Conservation (phyloP, 2,888 invertebrate genomes). For the Neocrepidodera transversa region DNA sequence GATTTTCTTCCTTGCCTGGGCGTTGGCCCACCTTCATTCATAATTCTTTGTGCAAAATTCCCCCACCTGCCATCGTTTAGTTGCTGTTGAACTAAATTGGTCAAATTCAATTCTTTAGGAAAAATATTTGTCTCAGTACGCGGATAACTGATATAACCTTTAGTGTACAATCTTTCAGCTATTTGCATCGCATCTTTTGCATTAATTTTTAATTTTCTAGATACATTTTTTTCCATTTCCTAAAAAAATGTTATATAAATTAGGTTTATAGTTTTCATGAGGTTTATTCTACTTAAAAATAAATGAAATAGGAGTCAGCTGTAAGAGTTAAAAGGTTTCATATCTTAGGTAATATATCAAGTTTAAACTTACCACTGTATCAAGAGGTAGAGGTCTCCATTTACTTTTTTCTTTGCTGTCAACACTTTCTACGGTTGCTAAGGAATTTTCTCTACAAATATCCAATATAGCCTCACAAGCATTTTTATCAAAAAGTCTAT, state of each 20-base stretch:
- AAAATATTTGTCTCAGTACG: slow-evolving; percentile 99
- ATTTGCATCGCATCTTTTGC: slow-evolving; percentile 96
- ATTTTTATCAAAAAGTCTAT: slow-evolving; percentile 85
- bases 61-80: slow-evolving; percentile 83
- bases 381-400: slow-evolving; percentile 94
- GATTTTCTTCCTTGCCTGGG: slow-evolving; percentile 95
- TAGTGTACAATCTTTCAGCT: slow-evolving; percentile 94
- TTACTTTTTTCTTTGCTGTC: slow-evolving; percentile 90
- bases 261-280: too few species aligned
- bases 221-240: slow-evolving; percentile 96
- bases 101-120: slow-evolving; percentile 87
- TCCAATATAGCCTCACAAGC: slow-evolving; percentile 83
- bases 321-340: too few species aligned
- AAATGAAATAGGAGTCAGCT: too few species aligned
- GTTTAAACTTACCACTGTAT: slow-evolving; percentile 92
- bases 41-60: slow-evolving; percentile 78
- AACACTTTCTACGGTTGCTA: slow-evolving; percentile 77
- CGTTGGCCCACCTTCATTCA: slow-evolving; percentile 80
- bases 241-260: slow-evolving; percentile 53
- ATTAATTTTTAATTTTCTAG: slow-evolving; percentile 87
- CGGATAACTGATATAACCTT: slow-evolving; percentile 97
- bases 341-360: too few species aligned
- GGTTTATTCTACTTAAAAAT: too few species aligned
- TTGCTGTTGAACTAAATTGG: slow-evolving; percentile 78
- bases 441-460: slow-evolving; percentile 77